These are phyloP conservation scores for Dryocosmus kuriphilus DNA, from an alignment of 2,888 invertebrate genomes.

Conservation along the genomic window DNA sequence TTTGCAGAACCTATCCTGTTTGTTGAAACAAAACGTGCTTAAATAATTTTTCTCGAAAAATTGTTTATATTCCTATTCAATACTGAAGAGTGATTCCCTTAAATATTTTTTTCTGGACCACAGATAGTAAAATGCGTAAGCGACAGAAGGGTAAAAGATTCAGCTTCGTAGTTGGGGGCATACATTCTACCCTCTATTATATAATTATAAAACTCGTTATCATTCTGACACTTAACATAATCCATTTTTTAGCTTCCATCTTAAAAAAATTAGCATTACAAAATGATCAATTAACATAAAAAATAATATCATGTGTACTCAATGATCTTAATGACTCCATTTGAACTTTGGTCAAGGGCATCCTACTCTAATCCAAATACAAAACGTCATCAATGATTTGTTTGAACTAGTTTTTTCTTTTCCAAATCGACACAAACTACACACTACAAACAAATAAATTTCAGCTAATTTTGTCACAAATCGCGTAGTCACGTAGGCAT, in stretches of 20 bases:
- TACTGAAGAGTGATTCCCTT: not conserved
- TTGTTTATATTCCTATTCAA: not conserved
- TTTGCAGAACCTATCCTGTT: not conserved
- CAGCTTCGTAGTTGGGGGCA: not conserved
- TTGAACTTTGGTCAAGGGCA: conserved; percentile 35
- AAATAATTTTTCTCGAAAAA: too few species aligned
- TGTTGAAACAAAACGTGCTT: not conserved
- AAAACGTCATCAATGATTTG: not conserved
- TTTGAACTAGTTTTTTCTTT: not conserved
- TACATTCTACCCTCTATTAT: not conserved
- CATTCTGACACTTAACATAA: not conserved
- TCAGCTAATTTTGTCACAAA: not conserved
- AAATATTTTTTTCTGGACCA: not conserved
- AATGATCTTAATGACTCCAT: not conserved
- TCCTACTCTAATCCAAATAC: conserved; percentile 21
- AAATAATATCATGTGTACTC: too few species aligned
- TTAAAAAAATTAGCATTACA: too few species aligned
- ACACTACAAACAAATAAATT: not conserved
- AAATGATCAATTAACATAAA: too few species aligned
- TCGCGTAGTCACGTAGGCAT: not conserved
- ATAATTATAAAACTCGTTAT: not conserved
- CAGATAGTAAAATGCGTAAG: not conserved
- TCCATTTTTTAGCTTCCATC: too few species aligned
- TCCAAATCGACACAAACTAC: not conserved
- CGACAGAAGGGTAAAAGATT: too few species aligned